Conservation (phyloP, 2,888 invertebrate species). For the Molanna angustata region DNA sequence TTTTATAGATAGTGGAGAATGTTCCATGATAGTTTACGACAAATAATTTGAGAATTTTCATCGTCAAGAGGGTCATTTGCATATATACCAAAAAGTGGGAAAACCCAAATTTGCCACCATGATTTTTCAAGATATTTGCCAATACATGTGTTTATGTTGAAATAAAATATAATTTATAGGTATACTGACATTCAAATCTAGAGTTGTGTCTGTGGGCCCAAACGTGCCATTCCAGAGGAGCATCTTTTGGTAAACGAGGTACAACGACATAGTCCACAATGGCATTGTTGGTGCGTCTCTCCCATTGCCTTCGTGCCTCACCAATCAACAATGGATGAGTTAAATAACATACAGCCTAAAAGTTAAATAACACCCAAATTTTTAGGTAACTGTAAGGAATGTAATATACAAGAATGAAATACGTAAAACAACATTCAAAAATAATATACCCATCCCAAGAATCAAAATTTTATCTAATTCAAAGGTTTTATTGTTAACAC, state of each 20-base stretch:
- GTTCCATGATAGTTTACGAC: too few relatives aligned
- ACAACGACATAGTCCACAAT: conserved; percentile 87
- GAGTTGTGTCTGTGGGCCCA: conserved; percentile 88
- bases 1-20: too few relatives aligned
- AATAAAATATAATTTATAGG: too few relatives aligned
- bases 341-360: conserved; percentile 81
- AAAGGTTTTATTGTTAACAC: too few relatives aligned
- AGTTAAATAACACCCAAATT: conserved; percentile 9
- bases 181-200: conserved; percentile 79
- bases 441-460: too few relatives aligned
- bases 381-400: not conserved
- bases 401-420: not conserved
- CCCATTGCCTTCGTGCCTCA: conserved; percentile 79
- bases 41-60: too few relatives aligned
- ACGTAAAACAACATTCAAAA: not conserved
- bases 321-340: conserved; percentile 67
- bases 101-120: too few relatives aligned
- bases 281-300: conserved; percentile 78
- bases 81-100: too few relatives aligned
- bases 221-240: conserved; percentile 89
- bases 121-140: too few relatives aligned
- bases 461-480: too few relatives aligned
- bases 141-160: too few relatives aligned
- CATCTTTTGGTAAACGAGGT: conserved; percentile 73
- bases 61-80: too few relatives aligned